Conservation (phyloP, 2,797 vertebrate genomes). For the Mergus octosetaceus region DNA sequence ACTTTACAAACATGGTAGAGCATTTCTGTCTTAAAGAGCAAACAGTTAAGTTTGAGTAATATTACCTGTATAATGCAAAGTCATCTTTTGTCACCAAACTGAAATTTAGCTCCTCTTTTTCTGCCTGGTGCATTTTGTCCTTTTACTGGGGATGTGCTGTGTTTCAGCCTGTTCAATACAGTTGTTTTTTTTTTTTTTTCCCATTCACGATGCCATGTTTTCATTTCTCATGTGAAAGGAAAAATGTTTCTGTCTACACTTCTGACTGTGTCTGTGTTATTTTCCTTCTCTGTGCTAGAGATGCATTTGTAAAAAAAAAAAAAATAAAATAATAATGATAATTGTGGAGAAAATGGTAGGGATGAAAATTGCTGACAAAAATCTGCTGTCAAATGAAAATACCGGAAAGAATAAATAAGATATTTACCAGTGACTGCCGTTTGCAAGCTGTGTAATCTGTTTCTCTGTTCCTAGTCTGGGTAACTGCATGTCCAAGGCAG, state of each 20-base stretch:
- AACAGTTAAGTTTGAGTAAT: neutral
- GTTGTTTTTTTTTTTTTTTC: neutral
- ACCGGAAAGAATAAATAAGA: neutral
- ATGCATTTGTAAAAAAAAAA: neutral
- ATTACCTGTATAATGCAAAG: neutral
- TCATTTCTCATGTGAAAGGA: neutral
- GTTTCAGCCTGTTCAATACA: neutral
- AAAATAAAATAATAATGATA: too few species aligned
- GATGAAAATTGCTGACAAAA: neutral
- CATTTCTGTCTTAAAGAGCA: neutral
- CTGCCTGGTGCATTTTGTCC: neutral
- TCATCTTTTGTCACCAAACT: neutral
- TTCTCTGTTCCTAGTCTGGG: neutral
- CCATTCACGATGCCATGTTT: neutral
- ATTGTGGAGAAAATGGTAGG: neutral
- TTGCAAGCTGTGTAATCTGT: neutral
- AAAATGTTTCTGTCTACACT: neutral
- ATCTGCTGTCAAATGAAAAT: neutral
- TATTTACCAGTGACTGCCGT: neutral
- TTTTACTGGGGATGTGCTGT: neutral
- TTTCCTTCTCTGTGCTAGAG: neutral
- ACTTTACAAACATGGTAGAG: accelerated
- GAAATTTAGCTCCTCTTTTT: neutral
- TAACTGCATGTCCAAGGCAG: neutral
- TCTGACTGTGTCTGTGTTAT: neutral